These are phyloP conservation scores for Hyperoplus lanceolatus DNA, from an alignment of 2,797 vertebrate species.

Conservation along the genomic window DNA sequence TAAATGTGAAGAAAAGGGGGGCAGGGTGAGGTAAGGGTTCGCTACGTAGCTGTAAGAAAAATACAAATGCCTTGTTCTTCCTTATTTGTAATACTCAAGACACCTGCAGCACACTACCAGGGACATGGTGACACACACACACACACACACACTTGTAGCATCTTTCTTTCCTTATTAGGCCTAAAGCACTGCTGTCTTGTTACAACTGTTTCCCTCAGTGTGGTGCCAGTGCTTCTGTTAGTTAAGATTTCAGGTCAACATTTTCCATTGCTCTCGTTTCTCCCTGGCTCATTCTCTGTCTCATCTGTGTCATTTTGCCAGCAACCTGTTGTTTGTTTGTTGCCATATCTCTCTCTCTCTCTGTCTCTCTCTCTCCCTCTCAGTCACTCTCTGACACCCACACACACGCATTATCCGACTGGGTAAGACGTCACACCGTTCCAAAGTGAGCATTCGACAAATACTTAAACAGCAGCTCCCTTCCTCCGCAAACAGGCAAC, in stretches of 20 bases:
- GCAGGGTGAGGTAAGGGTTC: not conserved
- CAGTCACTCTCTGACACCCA: not conserved
- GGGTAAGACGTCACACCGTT: conserved; percentile 14
- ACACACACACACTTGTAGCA: conserved; percentile 13
- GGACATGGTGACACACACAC: not conserved
- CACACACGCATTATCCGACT: conserved; percentile 32
- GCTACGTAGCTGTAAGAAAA: not conserved
- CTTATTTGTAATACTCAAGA: conserved; percentile 5
- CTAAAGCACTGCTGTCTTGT: conserved; percentile 68
- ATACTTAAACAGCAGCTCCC: conserved; percentile 1
- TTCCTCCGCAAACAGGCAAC: conserved; percentile 6
- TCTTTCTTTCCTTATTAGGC: conserved; percentile 73
- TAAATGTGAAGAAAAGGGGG: conserved; percentile 27
- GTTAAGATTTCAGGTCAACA: conserved; percentile 74
- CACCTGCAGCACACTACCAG: not conserved
- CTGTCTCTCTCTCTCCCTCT: not conserved
- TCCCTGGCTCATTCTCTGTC: conserved; percentile 27
- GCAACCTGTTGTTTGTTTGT: too few relatives aligned
- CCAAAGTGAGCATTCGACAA: conserved; percentile 14
- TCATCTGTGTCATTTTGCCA: conserved; percentile 32
- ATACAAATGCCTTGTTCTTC: not conserved
- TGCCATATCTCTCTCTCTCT: not conserved
- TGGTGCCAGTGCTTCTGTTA: conserved; percentile 65
- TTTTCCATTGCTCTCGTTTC: conserved; percentile 60
- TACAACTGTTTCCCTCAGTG: conserved; percentile 61